phyloP scores from a whole-genome alignment of 2,888 invertebrate species.

The Liposcelis brunnea region DNA sequence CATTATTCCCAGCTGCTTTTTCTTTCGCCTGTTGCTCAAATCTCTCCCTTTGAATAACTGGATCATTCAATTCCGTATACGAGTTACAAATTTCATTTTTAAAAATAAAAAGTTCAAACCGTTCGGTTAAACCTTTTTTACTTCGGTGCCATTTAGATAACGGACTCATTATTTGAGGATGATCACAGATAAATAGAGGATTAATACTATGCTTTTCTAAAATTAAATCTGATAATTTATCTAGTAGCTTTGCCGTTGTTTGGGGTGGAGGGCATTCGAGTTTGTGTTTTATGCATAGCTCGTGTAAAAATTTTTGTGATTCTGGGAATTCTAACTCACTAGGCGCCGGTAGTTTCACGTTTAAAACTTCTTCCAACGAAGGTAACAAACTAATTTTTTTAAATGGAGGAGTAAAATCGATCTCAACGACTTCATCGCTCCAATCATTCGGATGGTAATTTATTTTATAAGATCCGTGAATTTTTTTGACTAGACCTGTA shows the following conservation, averaged over 20 bases:
- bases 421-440: conserved; percentile 62
- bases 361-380: conserved; percentile 66
- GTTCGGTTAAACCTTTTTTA: conserved; percentile 74
- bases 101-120: conserved; percentile 92
- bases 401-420: conserved; percentile 98
- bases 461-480: conserved; percentile 81
- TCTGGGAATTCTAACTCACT: conserved; percentile 47
- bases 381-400: conserved; percentile 80
- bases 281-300: conserved; percentile 61
- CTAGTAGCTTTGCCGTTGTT: conserved; percentile 81
- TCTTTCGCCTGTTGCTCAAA: conserved; percentile 94
- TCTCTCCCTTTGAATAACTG: conserved; percentile 78
- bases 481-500: conserved; percentile 74
- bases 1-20: conserved; percentile 97
- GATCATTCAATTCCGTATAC: conserved; percentile 98
- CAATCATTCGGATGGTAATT: conserved; percentile 82
- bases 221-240: conserved; percentile 93
- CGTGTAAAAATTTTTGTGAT: conserved; percentile 57
- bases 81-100: conserved; percentile 97
- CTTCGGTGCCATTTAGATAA: conserved; percentile 92
- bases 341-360: conserved; percentile 54
- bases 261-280: conserved; percentile 91
- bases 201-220: conserved; percentile 89
- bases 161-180: conserved; percentile 98
- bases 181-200: conserved; percentile 92